These are phyloP conservation scores for Ostrea denselamellosa DNA, from an alignment of 1,140 invertebrate genomes.

Conservation along the genomic window DNA sequence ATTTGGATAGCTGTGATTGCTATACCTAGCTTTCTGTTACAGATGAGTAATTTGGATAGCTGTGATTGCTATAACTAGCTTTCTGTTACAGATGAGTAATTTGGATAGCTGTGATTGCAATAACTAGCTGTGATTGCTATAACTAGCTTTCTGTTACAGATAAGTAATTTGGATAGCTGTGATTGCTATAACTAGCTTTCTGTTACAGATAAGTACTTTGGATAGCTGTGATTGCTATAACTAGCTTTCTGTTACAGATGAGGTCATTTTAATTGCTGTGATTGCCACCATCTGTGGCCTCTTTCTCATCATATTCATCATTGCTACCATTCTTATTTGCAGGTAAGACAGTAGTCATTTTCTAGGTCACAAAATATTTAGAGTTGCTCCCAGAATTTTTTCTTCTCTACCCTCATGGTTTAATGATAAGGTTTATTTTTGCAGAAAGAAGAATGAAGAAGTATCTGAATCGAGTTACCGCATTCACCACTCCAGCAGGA, in stretches of 20 bases:
- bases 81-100: too few species aligned
- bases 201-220: too few species aligned
- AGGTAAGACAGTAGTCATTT: not conserved
- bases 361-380: not conserved
- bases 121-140: too few species aligned
- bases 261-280: conserved; percentile 3
- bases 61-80: too few species aligned
- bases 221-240: too few species aligned
- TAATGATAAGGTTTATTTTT: not conserved
- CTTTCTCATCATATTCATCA: conserved; percentile 12
- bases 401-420: not conserved
- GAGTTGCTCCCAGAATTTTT: not conserved
- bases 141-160: too few species aligned
- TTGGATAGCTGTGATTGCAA: too few species aligned
- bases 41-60: too few species aligned
- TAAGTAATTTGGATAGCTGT: too few species aligned
- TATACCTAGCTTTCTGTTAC: too few species aligned
- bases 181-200: too few species aligned
- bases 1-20: too few species aligned
- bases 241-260: not conserved
- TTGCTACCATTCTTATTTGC: conserved; percentile 18
- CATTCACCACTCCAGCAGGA: not conserved
- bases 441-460: not conserved
- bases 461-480: not conserved
- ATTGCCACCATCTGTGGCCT: not conserved